Base-by-base conservation (phyloP, 35 echinoderm and acorn worm species). In the Strongylocentrotus purpuratus region DNA sequence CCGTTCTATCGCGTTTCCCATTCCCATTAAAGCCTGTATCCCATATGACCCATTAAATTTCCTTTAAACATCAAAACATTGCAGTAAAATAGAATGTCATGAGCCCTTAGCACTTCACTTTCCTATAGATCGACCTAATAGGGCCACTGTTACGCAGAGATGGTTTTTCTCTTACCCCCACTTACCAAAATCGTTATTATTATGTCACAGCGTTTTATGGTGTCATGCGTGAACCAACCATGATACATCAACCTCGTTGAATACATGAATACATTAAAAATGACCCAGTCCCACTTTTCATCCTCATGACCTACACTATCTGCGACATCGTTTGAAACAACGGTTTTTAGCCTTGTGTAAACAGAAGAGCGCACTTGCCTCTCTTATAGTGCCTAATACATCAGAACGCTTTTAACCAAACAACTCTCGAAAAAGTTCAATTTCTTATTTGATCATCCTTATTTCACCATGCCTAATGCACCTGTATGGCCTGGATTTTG, bases 381-480 rank as follows among this genome's bases (percentile, higher is more conserved):
- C 65, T 78, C 7, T 7, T 8, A n/a, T n/a, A 4, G 2, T 22
- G 15, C 65, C 65, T n/a, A 22, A 78, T 78, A 78, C 65, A 78
- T 78, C 65, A 28, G 3, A 78, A n/a, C 65, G 7, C 65, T 78
- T 78, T 78, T 78, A 78, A 78, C 65, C 22, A 78, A 78, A 78
- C 65, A 78, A n/a, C 65, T 78, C 65, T 78, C 28, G 25, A 78
- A 78, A 78, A n/a, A n/a, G 65, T 78, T n/a, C 18, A 28, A 78
- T 78, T 78, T 78, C 65, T 78, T 78, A 78, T 78, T 78, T 78
- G 65, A 78, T 78, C 65, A 78, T 78, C 65, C 65, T 78, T 55
- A 55, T 55, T 28, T 22, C 65, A 78, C 20, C 65, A n/a, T 28
- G 7, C 20, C 65, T 78, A 78, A n/a, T 28, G 9, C 9, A 15